These are phyloP conservation scores for Mastigias papua DNA, from an alignment of 30 jellyfish, hydroid and myxozoan genomes.

Conservation along the genomic window DNA sequence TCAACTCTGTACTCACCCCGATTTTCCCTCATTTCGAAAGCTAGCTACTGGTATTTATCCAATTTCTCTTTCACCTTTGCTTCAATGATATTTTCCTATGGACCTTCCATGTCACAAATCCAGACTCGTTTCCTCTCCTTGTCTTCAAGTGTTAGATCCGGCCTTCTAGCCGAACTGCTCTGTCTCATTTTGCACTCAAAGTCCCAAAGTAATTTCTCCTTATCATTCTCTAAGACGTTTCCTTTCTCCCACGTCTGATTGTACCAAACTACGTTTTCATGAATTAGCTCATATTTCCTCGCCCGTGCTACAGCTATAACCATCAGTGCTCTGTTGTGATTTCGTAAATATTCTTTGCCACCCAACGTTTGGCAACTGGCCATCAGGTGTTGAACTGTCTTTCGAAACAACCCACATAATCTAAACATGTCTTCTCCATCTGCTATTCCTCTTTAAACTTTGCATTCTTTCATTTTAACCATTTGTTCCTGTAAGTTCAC, in stretches of 20 bases:
- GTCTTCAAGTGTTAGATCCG: too few species aligned
- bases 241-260: constrained; percentile 38
- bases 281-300: constrained; percentile 17
- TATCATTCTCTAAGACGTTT: constrained; percentile 9
- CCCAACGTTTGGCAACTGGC: too few species aligned
- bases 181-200: too few species aligned
- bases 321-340: constrained; percentile 17
- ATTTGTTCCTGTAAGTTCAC: too few species aligned
- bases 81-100: neutral
- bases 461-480: constrained; percentile 2
- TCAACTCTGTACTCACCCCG: too few species aligned
- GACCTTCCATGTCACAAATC: constrained; percentile 12
- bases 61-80: too few species aligned
- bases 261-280: constrained; percentile 33
- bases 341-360: constrained; percentile 21
- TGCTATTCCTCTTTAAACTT: constrained; percentile 5
- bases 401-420: constrained; percentile 9
- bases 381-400: too few species aligned
- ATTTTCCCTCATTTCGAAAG: too few species aligned
- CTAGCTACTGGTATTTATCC: too few species aligned
- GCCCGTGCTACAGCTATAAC: too few species aligned
- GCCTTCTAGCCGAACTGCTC: too few species aligned
- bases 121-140: too few species aligned
- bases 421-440: neutral
- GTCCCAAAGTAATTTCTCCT: constrained; percentile 27